Evolutionary conservation across 1,140 invertebrate species (phyloP).

Genomic region (Elysia chlorotica): DNA sequence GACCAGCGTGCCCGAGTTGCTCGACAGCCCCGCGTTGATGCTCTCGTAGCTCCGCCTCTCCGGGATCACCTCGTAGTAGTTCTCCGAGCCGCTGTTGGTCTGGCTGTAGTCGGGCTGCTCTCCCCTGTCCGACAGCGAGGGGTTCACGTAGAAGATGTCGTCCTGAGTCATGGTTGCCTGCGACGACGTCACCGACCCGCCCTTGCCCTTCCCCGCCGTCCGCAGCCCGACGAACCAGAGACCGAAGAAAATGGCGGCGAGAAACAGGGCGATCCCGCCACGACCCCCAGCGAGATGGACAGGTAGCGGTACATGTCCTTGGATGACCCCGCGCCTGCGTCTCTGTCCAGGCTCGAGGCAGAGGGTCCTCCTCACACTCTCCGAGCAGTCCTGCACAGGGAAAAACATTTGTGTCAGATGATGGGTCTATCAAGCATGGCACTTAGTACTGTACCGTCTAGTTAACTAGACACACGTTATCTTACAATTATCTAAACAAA

Average conservation of each 20-base stretch:
- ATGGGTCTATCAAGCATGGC: no score
- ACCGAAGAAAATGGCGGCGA: conserved; percentile 46
- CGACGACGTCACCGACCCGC: conserved; percentile 54
- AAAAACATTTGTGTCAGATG: no score
- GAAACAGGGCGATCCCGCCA: conserved; percentile 45
- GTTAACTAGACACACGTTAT: no score
- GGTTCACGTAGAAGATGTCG: conserved; percentile 58
- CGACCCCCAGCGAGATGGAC: conserved; percentile 45
- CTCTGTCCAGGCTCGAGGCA: conserved; percentile 32
- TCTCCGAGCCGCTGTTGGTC: conserved; percentile 54
- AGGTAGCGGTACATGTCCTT: conserved; percentile 34
- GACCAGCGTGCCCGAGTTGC: no score
- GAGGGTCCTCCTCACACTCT: conserved; percentile 50
- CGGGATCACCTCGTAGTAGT: conserved; percentile 58
- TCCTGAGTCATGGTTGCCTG: conserved; percentile 59
- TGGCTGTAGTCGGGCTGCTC: conserved; percentile 50
- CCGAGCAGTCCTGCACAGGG: conserved; percentile 47
- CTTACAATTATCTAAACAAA: no score
- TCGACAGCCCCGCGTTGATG: conserved; percentile 48
- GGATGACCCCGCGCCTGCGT: conserved; percentile 18
- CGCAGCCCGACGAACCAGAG: conserved; percentile 44
- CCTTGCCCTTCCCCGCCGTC: conserved; percentile 38
- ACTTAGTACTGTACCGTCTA: no score
- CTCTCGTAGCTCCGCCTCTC: conserved; percentile 56
- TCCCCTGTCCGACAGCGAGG: conserved; percentile 50